phyloP scores from a whole-genome alignment of 2,888 invertebrate species.

The Sipunculus nudus region DNA sequence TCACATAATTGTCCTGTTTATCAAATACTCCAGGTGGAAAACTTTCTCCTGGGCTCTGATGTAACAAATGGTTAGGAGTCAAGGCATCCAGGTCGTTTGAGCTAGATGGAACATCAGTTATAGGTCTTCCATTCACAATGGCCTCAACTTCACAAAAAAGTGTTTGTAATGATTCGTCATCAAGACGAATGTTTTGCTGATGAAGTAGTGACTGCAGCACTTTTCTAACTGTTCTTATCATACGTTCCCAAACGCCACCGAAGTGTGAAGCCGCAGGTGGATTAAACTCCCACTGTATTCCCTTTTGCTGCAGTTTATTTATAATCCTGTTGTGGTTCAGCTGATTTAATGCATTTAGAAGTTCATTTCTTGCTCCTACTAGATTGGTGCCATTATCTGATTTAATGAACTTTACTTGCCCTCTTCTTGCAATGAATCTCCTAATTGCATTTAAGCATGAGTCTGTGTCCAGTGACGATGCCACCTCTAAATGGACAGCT shows the following conservation, averaged over 20 bases:
- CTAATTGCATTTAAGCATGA: slow-evolving; percentile 5
- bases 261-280: slow-evolving; percentile 3
- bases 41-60: background rate
- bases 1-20: slow-evolving; percentile 19
- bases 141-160: slow-evolving; percentile 5
- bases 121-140: background rate
- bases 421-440: slow-evolving; percentile 6
- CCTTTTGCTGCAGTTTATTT: background rate
- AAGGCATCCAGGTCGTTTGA: background rate
- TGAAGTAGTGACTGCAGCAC: background rate
- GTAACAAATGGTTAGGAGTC: background rate
- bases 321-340: background rate
- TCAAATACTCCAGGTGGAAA: slow-evolving; percentile 23
- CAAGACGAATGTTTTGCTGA: background rate
- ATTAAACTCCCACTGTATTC: slow-evolving; percentile 2
- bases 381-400: slow-evolving; percentile 8
- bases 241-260: slow-evolving; percentile 4
- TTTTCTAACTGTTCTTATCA: slow-evolving; percentile 1
- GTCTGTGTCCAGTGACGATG: background rate
- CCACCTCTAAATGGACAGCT: slow-evolving; percentile 6
- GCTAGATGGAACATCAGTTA: background rate
- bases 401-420: background rate
- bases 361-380: background rate
- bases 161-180: background rate
- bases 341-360: background rate